Conservation (phyloP, 2,888 invertebrate genomes). For the Andrena camellia region DNA sequence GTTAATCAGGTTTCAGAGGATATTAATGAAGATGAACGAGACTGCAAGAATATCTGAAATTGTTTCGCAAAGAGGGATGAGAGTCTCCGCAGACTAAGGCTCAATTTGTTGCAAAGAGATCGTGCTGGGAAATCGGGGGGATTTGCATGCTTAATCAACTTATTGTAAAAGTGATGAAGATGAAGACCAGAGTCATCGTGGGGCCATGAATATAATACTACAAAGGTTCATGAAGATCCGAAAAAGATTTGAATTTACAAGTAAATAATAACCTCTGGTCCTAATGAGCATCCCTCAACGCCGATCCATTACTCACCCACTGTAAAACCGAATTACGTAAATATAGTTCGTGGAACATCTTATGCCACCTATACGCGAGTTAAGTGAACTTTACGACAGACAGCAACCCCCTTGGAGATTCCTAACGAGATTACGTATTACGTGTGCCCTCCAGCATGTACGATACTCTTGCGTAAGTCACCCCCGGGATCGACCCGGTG, state of each 20-base stretch:
- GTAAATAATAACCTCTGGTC: not conserved
- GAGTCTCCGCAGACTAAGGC: not conserved
- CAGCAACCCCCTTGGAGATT: constrained; percentile 37
- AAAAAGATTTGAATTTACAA: not conserved
- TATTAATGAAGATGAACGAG: no score
- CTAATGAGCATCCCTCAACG: not conserved
- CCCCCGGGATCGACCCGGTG: constrained; percentile 40
- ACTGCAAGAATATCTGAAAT: not conserved
- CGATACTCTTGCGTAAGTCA: constrained; percentile 55
- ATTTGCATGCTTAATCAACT: constrained; percentile 39
- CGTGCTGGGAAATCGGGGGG: not conserved
- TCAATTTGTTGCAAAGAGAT: not conserved
- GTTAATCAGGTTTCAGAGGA: no score
- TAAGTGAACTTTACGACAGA: constrained; percentile 13
- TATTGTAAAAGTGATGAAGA: not conserved
- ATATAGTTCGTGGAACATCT: constrained; percentile 11
- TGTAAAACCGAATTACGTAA: constrained; percentile 5
- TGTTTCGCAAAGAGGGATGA: not conserved
- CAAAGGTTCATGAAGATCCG: not conserved
- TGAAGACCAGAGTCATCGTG: not conserved
- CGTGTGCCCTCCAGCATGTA: constrained; percentile 26
- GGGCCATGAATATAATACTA: not conserved
- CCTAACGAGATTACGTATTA: constrained; percentile 65
- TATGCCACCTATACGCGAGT: not conserved
- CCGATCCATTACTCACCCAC: not conserved